These are phyloP conservation scores for Aphaenogaster ashmeadi DNA, from an alignment of 1,140 invertebrate species.

Conservation along the genomic window DNA sequence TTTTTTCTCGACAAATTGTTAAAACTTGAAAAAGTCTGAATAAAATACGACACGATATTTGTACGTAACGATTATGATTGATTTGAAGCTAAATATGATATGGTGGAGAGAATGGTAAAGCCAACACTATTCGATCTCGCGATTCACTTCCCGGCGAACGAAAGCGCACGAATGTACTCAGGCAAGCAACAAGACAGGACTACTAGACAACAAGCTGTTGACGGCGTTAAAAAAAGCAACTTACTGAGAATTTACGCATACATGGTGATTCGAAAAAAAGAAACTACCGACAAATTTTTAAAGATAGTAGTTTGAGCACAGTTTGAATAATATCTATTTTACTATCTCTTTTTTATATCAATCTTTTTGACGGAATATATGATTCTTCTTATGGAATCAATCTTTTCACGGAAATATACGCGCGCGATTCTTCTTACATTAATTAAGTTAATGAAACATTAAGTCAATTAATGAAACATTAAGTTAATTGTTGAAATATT, in stretches of 20 bases:
- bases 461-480: too few species aligned
- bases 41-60: background rate
- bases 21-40: too few species aligned
- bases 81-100: background rate
- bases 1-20: background rate
- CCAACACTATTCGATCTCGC: background rate
- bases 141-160: background rate
- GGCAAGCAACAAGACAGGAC: background rate
- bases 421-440: too few species aligned
- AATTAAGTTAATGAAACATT: too few species aligned
- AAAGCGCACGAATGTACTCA: background rate
- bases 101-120: background rate
- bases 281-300: background rate
- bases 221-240: background rate
- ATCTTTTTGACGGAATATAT: too few species aligned
- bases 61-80: background rate
- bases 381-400: too few species aligned
- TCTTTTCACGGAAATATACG: too few species aligned
- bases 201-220: background rate
- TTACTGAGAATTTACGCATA: background rate
- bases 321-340: too few species aligned
- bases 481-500: too few species aligned
- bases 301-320: background rate
- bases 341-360: too few species aligned
- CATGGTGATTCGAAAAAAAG: background rate